Percentiles rank a stretch among this genome's conserved stretches.
phyloP scores from a whole-genome alignment of 2,888 invertebrate genomes.

The Lymantria monacha region DNA sequence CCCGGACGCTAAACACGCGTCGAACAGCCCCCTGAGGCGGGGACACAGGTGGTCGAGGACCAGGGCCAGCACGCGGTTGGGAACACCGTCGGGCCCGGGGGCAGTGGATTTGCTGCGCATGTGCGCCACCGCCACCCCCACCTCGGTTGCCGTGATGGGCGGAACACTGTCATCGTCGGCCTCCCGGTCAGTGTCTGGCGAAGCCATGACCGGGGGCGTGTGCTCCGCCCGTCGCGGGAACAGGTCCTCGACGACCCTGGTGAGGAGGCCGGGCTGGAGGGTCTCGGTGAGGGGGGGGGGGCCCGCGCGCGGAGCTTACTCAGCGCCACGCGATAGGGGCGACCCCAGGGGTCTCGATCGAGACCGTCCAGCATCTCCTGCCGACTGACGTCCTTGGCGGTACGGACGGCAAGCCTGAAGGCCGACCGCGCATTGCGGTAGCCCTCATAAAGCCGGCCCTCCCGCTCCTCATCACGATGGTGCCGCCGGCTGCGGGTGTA shows the following conservation, averaged over 20 bases:
- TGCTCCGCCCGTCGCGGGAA: background rate
- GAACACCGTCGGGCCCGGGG: conserved; percentile 16
- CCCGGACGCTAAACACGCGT: conserved; percentile 9
- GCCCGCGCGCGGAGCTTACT: conserved; percentile 27
- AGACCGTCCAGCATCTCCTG: too few species aligned
- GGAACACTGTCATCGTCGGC: background rate
- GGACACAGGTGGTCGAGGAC: conserved; percentile 7
- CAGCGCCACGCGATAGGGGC: conserved; percentile 10
- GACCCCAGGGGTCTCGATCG: background rate
- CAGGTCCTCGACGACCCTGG: background rate
- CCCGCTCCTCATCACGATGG: too few species aligned
- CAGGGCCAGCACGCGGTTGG: conserved; percentile 8
- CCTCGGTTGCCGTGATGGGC: background rate
- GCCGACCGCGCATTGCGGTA: too few species aligned
- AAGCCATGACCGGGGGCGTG: conserved; percentile 1
- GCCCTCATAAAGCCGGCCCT: too few species aligned
- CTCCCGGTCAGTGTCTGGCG: background rate
- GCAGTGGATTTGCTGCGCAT: background rate
- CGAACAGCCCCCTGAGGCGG: conserved; percentile 6
- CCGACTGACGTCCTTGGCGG: too few species aligned
- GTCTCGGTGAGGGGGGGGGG: background rate
- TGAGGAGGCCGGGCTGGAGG: background rate
- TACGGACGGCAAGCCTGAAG: too few species aligned
- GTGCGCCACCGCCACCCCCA: background rate
- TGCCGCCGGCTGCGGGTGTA: too few species aligned